Evolutionary conservation across 2,113 vertebrate genomes (phyloP), one percentile per base, ranked within the genome.

Genomic region (Malurus alboscapulatus): DNA sequence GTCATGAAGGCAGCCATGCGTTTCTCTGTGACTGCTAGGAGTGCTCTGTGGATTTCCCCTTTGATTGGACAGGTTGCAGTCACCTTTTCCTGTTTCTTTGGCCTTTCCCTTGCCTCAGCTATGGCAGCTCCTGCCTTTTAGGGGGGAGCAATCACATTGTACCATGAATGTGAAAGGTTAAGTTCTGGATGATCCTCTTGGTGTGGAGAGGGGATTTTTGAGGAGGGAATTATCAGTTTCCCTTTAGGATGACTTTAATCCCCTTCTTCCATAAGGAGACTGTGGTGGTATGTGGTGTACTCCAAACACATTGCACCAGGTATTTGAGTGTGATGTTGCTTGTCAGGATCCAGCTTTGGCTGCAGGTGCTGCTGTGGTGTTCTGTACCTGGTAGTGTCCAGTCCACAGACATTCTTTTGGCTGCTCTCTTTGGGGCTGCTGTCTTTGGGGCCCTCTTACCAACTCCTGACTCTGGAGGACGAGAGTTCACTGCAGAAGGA

Each of bases 1-100:
- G 24, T 54, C 1, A 3, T 3, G 12, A 42, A 32, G 34, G 45
- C 10, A 25, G 50, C 34, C 30, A 20, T 2, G 2, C 0, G 0
- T 66, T 80, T 59, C 36, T 65, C 40, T 48, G 44, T 55, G 78
- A 8, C 66, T 84, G 45, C 30, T 25, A 50, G 61, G 48, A 78
- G n/a, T 13, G 66, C 53, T 75, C 40, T 8, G 11, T 4, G 5
- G 6, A 40, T 34, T 74, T 74, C 32, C 19, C 2, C 0, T 40
- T 78, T 1, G 4, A 20, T 30, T 67, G 66, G 44, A 25, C 38
- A 22, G 17, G 27, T 40, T 67, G 51, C 55, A 86, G 32, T 9
- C 40, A 79, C 11, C 18, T 84, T 66, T 84, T 54, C 21, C 24
- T 26, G 26, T 26, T 79, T 66, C 58, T 63, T 68, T 47, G 20